Conservation (phyloP, 1,140 invertebrate genomes). For the Tigriopus japonicus region DNA sequence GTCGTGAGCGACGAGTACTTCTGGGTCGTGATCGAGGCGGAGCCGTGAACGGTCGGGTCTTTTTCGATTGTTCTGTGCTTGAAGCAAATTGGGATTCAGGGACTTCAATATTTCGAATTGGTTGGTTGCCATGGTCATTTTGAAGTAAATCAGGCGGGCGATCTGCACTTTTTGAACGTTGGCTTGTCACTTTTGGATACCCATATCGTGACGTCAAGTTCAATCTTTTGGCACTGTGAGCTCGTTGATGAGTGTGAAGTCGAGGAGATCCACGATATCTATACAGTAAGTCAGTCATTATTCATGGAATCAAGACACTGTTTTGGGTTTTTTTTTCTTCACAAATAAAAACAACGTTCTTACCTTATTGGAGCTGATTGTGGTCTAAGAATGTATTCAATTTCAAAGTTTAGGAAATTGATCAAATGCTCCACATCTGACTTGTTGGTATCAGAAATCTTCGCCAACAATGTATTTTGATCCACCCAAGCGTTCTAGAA, state of each 20-base stretch:
- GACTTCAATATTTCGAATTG: background rate
- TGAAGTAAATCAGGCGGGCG: background rate
- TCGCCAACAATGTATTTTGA: background rate
- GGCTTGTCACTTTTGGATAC: no score
- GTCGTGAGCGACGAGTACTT: background rate
- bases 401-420: constrained; percentile 12
- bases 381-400: constrained; percentile 6
- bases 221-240: no score
- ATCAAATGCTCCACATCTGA: constrained; percentile 4
- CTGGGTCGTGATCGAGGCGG: background rate
- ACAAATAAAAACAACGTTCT: no score
- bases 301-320: no score
- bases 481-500: constrained; percentile 3
- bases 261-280: no score
- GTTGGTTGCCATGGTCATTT: background rate
- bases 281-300: no score
- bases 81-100: background rate
- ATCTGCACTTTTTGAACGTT: no score
- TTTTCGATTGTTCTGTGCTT: background rate
- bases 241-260: no score
- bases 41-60: background rate
- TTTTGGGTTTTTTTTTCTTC: no score
- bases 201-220: no score
- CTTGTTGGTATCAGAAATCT: background rate
- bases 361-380: background rate